Evolutionary conservation across 2,797 vertebrate genomes (phyloP), one percentile per base, ranked within the genome.

Genomic region (Hemitrygon akajei): DNA sequence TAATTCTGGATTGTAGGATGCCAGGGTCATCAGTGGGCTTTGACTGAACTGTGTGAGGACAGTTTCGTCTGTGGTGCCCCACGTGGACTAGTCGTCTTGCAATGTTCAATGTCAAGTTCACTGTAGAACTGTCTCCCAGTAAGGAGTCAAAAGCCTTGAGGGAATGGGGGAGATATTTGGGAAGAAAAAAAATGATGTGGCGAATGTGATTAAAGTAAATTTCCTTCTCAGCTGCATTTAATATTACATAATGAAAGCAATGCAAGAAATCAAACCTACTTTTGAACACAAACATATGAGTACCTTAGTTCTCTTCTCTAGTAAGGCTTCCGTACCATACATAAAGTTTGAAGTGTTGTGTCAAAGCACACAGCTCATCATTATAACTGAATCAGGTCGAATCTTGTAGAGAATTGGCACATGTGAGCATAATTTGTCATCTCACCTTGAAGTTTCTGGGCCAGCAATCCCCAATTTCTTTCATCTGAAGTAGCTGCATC

Each of bases 161-260:
- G 63, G 86, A 7, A 37, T 37, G 30, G 47, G 18, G n/a, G 63
- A 66, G 86, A 89, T 20, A 22, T 89, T 63, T 69, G 18, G 60
- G 86, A 37, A 20, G 63, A 37, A 63, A 37, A 34, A 37, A 37
- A 89, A 69, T 69, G 63, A 89, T 89, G 86, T 89, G 63, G 60
- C 86, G 14, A 89, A 89, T 89, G 63, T 66, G 86, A 89, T 89
- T 89, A 69, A 69, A 69, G n/a, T n/a, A 66, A 69, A 66, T 69
- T 89, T 89, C 86, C 63, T 89, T 37, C 86, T 69, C 86, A 89
- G 60, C 86, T 89, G 86, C 60, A 89, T 69, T 69, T 89, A 89
- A 89, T 89, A 89, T 89, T 89, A 37, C 22, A 89, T 69, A 89
- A 69, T 86, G 82, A 60, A 86, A 86, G 27, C 56, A 86, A 60